Base-by-base conservation (phyloP, 2,888 invertebrate genomes). In the Carabus problematicus region DNA sequence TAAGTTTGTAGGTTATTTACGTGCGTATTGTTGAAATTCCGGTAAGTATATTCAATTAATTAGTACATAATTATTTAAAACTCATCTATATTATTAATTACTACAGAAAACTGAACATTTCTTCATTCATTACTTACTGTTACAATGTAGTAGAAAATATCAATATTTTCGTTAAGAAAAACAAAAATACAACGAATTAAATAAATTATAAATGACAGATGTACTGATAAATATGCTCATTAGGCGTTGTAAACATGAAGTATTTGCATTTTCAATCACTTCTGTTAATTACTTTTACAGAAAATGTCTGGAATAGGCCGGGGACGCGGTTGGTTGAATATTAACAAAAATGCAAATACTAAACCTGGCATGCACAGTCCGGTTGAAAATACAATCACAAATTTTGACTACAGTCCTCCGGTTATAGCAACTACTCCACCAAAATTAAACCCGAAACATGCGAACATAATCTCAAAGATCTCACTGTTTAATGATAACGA, bases 321-420 rank as follows among this genome's bases (percentile, higher is more conserved):
- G 71, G 79, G 79, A 42, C 73, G 79, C 58, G 77, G 77, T 42
- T 79, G 79, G 79, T 72, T 79, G 59, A 77, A 77, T 71, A 72
- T 77, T 68, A 73, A 73, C 12, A 76, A 74, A 70, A 74, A 70
- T 43, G 49, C 42, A 16, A 60, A 29, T n/a, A 54, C 70, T 42
- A 64, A 60, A 14, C 74, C 75, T n/a, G 76, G 75, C 40, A 43
- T 66, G 1, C 71, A 70, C 14, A 68, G 42, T 56, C 54, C 70
- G 8, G 63, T 40, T 7, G 56, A 54, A 55, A 70, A 49, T 6
- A 19, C 52, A 18, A 16, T 14, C 9, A 63, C 40, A 29, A 69
- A 64, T 45, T 52, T 49, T 29, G 66, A 70, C 14, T 62, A 56
- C 40, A 56, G 42, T 41, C 61, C 61, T n/a, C 18, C 59, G n/a